A percentile compares a stretch with the other conserved stretches of the same genome.
phyloP scores from a whole-genome alignment of 2,797 vertebrate species.

The Antennarius maculatus region DNA sequence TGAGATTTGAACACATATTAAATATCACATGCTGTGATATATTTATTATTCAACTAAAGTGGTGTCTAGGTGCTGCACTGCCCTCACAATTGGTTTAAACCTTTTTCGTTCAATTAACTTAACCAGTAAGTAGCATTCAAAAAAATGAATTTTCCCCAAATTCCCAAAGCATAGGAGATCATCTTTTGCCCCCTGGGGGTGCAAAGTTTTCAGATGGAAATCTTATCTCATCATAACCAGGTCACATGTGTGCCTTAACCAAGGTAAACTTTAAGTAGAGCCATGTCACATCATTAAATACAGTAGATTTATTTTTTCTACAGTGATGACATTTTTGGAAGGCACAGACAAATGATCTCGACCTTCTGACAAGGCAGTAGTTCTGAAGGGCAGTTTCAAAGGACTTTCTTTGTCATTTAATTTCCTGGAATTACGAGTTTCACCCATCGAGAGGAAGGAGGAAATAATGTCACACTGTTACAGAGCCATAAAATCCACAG shows the following conservation, averaged over 20 bases:
- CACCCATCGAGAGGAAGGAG: not conserved
- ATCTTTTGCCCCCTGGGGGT: too few relatives aligned
- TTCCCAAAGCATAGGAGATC: too few relatives aligned
- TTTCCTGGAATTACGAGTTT: not conserved
- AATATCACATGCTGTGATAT: not conserved
- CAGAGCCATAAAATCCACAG: not conserved
- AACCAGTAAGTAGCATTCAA: too few relatives aligned
- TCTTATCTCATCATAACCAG: not conserved
- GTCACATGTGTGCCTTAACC: not conserved
- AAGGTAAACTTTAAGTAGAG: not conserved
- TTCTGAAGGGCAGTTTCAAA: not conserved
- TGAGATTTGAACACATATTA: not conserved
- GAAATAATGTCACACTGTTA: not conserved
- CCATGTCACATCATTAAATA: not conserved
- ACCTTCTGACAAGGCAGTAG: not conserved
- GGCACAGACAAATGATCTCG: not conserved
- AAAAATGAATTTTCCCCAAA: too few relatives aligned
- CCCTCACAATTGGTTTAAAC: too few relatives aligned
- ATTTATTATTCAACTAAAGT: too few relatives aligned
- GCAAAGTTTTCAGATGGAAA: too few relatives aligned
- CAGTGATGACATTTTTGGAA: not conserved
- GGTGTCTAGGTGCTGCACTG: too few relatives aligned
- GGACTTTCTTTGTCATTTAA: constrained; percentile 1
- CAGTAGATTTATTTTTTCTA: not conserved
- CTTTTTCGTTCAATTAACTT: too few relatives aligned